Conservation (phyloP, 2,888 invertebrate species). For the Acleris sparsana region DNA sequence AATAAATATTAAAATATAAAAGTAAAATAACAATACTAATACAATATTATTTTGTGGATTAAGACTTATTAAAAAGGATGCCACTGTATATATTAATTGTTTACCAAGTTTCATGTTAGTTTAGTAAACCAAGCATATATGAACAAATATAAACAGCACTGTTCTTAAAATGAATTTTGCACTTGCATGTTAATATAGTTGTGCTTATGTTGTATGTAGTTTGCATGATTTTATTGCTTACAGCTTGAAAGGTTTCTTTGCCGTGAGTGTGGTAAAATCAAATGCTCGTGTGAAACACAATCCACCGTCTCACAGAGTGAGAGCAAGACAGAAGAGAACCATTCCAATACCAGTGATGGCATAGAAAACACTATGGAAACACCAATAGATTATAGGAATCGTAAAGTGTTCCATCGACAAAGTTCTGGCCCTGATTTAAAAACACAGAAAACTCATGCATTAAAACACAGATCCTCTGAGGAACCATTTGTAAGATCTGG, state of each 20-base stretch:
- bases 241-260: slow-evolving; percentile 90
- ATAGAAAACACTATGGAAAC: slow-evolving; percentile 32
- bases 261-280: slow-evolving; percentile 87
- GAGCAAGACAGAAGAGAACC: slow-evolving; percentile 16
- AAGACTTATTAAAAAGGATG: too few species aligned
- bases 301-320: slow-evolving; percentile 41
- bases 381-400: slow-evolving; percentile 62
- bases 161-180: slow-evolving; percentile 3
- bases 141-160: not conserved
- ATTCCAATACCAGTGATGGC: slow-evolving; percentile 20
- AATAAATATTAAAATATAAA: too few species aligned
- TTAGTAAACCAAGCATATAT: slow-evolving; percentile 10
- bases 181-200: slow-evolving; percentile 60
- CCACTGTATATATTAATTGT: too few species aligned
- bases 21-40: too few species aligned
- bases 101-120: not conserved
- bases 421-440: slow-evolving; percentile 57
- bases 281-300: slow-evolving; percentile 82
- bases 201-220: slow-evolving; percentile 69
- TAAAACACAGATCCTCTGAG: slow-evolving; percentile 60
- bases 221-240: slow-evolving; percentile 85
- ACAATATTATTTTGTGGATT: too few species aligned
- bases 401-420: slow-evolving; percentile 52
- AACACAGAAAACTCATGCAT: slow-evolving; percentile 47
- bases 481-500: slow-evolving; percentile 63